phyloP scores from a whole-genome alignment of 2,888 invertebrate genomes.

The Minunthozetes semirufus region DNA sequence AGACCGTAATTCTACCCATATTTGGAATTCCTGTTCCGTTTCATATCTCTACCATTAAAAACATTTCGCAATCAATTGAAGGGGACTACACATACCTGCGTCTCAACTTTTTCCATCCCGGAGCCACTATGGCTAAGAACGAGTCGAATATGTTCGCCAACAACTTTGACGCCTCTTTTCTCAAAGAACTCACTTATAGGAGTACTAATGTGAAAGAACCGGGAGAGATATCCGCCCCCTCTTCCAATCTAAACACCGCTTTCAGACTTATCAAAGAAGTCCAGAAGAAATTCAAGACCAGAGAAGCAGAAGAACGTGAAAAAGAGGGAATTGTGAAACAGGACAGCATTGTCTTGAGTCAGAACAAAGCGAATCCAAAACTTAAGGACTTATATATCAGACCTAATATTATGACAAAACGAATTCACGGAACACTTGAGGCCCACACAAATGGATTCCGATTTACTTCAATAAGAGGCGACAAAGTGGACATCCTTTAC shows the following conservation, averaged over 20 bases:
- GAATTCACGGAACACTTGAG: constrained; percentile 82
- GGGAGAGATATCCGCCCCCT: constrained; percentile 86
- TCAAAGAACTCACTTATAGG: constrained; percentile 98
- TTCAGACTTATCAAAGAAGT: constrained; percentile 97
- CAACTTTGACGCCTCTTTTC: constrained; percentile 83
- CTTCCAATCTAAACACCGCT: constrained; percentile 89
- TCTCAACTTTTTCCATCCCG: constrained; percentile 98
- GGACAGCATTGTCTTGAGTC: constrained; percentile 84
- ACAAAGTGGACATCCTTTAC: constrained; percentile 97
- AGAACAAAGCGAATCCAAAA: constrained; percentile 95
- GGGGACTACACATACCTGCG: constrained; percentile 96
- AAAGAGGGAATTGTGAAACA: constrained; percentile 97
- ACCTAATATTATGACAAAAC: constrained; percentile 95
- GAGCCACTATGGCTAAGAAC: constrained; percentile 87
- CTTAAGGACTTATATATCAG: constrained; percentile 94
- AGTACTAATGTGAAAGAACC: constrained; percentile 96
- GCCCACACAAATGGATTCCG: constrained; percentile 84
- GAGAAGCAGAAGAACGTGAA: constrained; percentile 96
- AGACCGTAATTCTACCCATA: constrained; percentile 94
- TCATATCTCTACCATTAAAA: constrained; percentile 98
- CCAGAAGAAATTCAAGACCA: constrained; percentile 94
- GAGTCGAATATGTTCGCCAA: constrained; percentile 85
- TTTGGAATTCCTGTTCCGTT: constrained; percentile 95
- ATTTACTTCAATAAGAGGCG: constrained; percentile 97
- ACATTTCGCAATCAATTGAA: constrained; percentile 96